Evolutionary conservation across 2,113 vertebrate species (phyloP).

Genomic region (rat (Rattus norvegicus)): DNA sequence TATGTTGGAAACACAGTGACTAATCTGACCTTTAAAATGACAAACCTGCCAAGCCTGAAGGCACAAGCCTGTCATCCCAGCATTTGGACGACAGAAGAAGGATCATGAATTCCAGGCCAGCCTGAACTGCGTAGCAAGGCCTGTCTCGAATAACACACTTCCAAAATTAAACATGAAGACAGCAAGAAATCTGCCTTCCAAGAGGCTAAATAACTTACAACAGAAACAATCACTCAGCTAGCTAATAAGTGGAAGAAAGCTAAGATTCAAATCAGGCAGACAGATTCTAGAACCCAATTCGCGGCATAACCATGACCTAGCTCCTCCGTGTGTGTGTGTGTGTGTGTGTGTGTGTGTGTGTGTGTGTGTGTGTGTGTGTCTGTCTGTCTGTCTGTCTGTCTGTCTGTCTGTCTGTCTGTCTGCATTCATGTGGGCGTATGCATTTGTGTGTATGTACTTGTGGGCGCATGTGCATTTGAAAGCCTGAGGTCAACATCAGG

Average conservation of each 20-base stretch:
- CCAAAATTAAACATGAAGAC: slow-evolving; percentile 11
- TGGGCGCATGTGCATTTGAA: background rate
- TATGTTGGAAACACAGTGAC: slow-evolving; percentile 22
- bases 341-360: background rate
- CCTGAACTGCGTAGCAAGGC: background rate
- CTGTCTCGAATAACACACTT: background rate
- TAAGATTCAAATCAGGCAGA: slow-evolving; percentile 1
- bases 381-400: background rate
- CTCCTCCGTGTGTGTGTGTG: background rate
- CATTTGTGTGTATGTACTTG: background rate
- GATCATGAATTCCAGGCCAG: background rate
- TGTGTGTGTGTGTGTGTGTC: background rate
- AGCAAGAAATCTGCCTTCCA: background rate
- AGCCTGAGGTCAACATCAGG: background rate
- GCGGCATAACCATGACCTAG: background rate
- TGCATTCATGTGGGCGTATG: background rate
- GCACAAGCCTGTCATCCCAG: background rate
- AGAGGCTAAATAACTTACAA: background rate
- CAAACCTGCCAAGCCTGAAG: background rate
- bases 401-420: background rate
- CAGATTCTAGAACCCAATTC: slow-evolving; percentile 30
- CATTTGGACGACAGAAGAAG: background rate
- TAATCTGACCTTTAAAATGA: slow-evolving; percentile 45
- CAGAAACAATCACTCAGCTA: background rate
- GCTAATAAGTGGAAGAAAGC: background rate